Evolutionary conservation across 2,797 vertebrate genomes (phyloP).

Genomic region (Notoglanidium macrostoma): DNA sequence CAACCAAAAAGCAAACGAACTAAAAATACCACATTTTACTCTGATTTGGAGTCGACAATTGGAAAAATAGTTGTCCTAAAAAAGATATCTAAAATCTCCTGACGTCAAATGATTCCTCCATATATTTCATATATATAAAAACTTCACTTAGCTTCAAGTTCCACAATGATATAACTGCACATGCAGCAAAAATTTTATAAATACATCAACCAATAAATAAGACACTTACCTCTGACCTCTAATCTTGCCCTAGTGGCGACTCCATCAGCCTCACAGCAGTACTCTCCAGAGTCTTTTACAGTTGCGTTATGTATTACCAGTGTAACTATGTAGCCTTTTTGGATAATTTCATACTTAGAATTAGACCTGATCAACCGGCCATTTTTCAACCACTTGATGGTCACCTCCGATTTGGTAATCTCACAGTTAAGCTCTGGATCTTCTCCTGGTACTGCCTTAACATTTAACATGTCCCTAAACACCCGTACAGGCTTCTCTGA

Average conservation of each 20-base stretch:
- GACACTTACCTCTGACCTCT: conserved; percentile 81
- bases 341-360: conserved; percentile 81
- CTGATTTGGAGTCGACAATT: not conserved
- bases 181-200: not conserved
- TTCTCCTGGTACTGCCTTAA: conserved; percentile 75
- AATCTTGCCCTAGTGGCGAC: conserved; percentile 81
- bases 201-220: not conserved
- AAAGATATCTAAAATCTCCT: not conserved
- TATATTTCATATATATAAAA: not conserved
- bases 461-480: conserved; percentile 80
- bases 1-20: not conserved
- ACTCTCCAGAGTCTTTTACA: conserved; percentile 86
- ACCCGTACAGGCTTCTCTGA: conserved; percentile 85
- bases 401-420: conserved; percentile 79
- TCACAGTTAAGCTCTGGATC: conserved; percentile 88
- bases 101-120: not conserved
- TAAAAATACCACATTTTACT: not conserved
- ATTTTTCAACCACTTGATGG: conserved; percentile 87
- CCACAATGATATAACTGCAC: not conserved
- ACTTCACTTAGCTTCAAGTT: not conserved
- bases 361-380: conserved; percentile 80
- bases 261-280: conserved; percentile 84
- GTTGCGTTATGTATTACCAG: conserved; percentile 79
- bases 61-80: not conserved
- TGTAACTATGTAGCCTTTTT: conserved; percentile 73